Conservation (phyloP, 2,797 vertebrate genomes). For the Paramormyrops hopkinsi region DNA sequence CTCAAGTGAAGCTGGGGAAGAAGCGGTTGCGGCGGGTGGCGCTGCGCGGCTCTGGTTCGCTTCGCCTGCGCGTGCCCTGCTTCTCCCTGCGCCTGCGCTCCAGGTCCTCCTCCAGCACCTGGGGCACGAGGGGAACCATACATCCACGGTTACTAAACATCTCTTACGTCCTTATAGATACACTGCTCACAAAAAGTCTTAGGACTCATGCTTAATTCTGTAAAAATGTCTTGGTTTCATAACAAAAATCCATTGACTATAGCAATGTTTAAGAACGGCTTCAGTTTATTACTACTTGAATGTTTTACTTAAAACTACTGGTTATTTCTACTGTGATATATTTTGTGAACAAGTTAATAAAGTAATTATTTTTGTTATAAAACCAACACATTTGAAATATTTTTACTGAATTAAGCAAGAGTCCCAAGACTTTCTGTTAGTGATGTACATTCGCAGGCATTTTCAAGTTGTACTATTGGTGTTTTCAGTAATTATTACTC, state of each 20-base stretch:
- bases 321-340: not conserved
- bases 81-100: constrained; percentile 39
- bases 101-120: constrained; percentile 57
- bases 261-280: not conserved
- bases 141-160: not conserved
- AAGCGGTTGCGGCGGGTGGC: not conserved
- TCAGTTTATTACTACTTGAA: not conserved
- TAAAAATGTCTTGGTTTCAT: not conserved
- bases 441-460: not conserved
- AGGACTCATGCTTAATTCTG: not conserved
- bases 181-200: not conserved
- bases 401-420: not conserved
- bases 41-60: constrained; percentile 17
- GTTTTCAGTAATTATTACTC: not conserved
- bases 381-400: not conserved
- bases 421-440: not conserved
- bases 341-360: not conserved
- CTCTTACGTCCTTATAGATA: not conserved
- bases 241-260: not conserved
- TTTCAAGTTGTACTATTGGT: not conserved
- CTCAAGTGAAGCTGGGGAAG: constrained; percentile 14
- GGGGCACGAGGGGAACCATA: not conserved
- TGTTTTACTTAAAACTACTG: not conserved
- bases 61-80: constrained; percentile 15
- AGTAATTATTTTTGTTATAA: not conserved